Base-by-base conservation (phyloP, 1,140 invertebrate species). In the Apis laboriosa region DNA sequence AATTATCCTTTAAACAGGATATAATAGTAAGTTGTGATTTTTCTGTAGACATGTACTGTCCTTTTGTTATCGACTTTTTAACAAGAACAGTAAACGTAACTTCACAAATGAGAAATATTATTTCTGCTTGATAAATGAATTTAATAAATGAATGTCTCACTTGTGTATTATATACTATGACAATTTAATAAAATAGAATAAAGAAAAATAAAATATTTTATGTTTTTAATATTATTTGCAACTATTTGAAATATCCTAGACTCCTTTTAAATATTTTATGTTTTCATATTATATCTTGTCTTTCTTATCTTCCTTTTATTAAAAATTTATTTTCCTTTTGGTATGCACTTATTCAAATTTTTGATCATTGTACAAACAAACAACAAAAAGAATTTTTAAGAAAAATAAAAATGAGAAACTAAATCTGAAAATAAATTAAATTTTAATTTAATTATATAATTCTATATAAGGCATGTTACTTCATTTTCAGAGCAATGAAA, bases 51-150 rank as follows among this genome's bases (percentile, higher is more conserved):
- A 74, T 77, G 56, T 81, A 87, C 56, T 84, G 79, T 66, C 75
- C 80, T 82, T 88, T 77, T 87, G 83, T 87, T 80, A 87, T 80
- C 43, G 72, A 86, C 80, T 86, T 84, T 87, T 83, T 83, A 87
- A 84, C 55, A 61, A 73, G 34, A 67, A 80, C 68, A 77, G 58
- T 84, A 74, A 86, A 75, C 58, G 64, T 66, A 80, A 80, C 53
- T 87, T 68, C 66, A 77, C 51, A 68, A 84, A 73, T 61, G 53
- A 76, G 60, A 67, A 43, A 77, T 64, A 84, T 84, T 84, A 83
- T 84, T 82, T 87, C 74, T 87, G 81, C 86, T 87, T 87, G 79
- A 87, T 80, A 87, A 87, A 68, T 55, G 43, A 79, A 87, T 87
- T 87, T 77, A 86, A 84, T 87, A 84, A 87, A 77, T 87, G 78